These are phyloP conservation scores for Drosophila erecta DNA, from an alignment of 1,140 invertebrate genomes.

Conservation along the genomic window DNA sequence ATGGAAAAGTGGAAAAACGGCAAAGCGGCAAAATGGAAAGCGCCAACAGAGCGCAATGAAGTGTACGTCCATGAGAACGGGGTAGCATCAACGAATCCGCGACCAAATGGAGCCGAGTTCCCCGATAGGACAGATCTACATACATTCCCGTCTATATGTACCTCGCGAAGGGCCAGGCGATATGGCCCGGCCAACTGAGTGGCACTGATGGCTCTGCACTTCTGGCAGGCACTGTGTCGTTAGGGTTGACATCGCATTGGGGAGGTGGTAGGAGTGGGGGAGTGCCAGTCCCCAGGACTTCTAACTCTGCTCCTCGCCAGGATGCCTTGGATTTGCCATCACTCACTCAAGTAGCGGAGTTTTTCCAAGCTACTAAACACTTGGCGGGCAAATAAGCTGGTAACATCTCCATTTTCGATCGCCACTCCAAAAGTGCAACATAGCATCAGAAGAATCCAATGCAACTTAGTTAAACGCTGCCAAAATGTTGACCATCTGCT, in stretches of 20 bases:
- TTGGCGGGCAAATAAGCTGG: background rate
- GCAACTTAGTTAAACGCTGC: too few relatives aligned
- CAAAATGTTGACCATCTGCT: too few relatives aligned
- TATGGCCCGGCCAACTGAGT: slow-evolving; percentile 38
- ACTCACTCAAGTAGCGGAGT: background rate
- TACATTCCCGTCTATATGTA: too few relatives aligned
- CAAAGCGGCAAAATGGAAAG: slow-evolving; percentile 66
- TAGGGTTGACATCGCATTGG: background rate
- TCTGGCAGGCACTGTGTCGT: slow-evolving; percentile 26
- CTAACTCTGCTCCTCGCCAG: background rate
- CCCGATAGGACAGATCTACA: slow-evolving; percentile 31
- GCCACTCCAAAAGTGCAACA: too few relatives aligned
- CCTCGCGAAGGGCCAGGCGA: background rate
- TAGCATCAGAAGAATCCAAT: too few relatives aligned
- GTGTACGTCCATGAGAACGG: slow-evolving; percentile 58
- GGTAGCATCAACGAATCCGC: slow-evolving; percentile 26
- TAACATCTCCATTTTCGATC: background rate
- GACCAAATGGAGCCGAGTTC: slow-evolving; percentile 61
- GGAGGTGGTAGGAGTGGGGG: background rate
- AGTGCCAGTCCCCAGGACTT: background rate
- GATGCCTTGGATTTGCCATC: background rate
- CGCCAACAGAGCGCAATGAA: slow-evolving; percentile 78
- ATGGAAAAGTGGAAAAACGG: slow-evolving; percentile 65
- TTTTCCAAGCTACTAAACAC: background rate
- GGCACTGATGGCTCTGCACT: slow-evolving; percentile 39